A percentile compares a stretch with the other conserved stretches of the same genome.
These are phyloP conservation scores for Ruditapes philippinarum DNA, from an alignment of 1,140 invertebrate genomes.

Conservation along the genomic window DNA sequence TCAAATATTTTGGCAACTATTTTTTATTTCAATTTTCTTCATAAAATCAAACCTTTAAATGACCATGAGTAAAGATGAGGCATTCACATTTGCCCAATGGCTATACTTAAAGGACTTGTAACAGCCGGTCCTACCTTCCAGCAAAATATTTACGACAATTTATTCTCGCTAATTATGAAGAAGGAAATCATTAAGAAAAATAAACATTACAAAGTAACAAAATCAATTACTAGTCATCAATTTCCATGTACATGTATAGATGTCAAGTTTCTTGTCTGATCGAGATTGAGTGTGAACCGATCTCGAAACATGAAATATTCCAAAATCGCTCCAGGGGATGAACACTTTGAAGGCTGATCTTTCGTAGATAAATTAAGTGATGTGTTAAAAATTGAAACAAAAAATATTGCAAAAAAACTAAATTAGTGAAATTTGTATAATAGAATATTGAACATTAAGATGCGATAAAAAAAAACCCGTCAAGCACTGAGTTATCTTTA, in stretches of 20 bases:
- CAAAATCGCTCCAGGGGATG: constrained; percentile 38
- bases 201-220: neutral
- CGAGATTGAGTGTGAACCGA: constrained; percentile 21
- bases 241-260: constrained; percentile 25
- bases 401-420: no score
- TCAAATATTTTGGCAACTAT: no score
- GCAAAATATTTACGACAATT: neutral
- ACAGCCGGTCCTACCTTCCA: neutral
- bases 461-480: no score
- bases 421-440: no score
- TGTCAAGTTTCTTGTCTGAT: neutral
- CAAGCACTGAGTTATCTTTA: no score
- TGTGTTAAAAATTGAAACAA: no score
- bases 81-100: neutral
- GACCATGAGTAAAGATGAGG: no score
- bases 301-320: constrained; percentile 38
- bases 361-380: neutral
- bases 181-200: constrained; percentile 32
- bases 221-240: constrained; percentile 54
- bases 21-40: no score
- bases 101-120: neutral
- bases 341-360: constrained; percentile 12
- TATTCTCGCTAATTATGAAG: neutral
- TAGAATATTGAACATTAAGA: no score
- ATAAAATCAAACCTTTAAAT: no score